Base-by-base conservation (phyloP, 2,888 invertebrate genomes). In the Allygus modestus region DNA sequence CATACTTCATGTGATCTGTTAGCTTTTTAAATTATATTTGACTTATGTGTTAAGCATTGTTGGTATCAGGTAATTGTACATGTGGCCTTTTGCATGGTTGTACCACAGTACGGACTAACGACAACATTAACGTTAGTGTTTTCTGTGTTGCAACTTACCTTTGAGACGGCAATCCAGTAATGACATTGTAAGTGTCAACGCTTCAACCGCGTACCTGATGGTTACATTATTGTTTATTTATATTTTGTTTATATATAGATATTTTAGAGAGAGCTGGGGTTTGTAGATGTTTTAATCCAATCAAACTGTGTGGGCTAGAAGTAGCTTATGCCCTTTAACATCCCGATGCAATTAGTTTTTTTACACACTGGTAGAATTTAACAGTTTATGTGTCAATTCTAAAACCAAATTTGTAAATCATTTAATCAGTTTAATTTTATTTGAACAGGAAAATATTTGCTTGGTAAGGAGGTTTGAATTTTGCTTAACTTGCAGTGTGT, bases 221-320 rank as follows among this genome's bases (percentile, higher is more conserved):
- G 58, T 58, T 23, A 58, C 58, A 58, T 58, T 46, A 46, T 46
- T 23, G 58, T 58, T 58, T 58, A 58, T 58, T 58, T 58, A 58
- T 46, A 46, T 46, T 37, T 46, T 46, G 46, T 46, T 46, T 46
- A 46, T 46, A 37, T 51, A 5, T 58, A 58, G 58, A 58, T 26
- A 23, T 58, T 23, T 58, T 58, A 58, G 58, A 9, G 12, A 20
- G 23, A 58, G 58, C 7, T 58, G 58, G 58, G 58, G 58, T 58
- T 58, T 58, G 58, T 58, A 58, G 20, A 23, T 58, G 4, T 58
- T 58, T 23, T 58, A n/a, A 58, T 20, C 23, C 20, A 58, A 26
- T 15, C 23, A 12, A 23, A 23, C 58, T 23, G 58, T 58, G 58
- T 58, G 20, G 58, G 26, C 20, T 58, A 23, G 23, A 58, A 58